Percentiles rank a stretch among this genome's conserved stretches.
These are phyloP conservation scores for Magallana nippona DNA, from an alignment of 2,888 invertebrate species.

Conservation along the genomic window DNA sequence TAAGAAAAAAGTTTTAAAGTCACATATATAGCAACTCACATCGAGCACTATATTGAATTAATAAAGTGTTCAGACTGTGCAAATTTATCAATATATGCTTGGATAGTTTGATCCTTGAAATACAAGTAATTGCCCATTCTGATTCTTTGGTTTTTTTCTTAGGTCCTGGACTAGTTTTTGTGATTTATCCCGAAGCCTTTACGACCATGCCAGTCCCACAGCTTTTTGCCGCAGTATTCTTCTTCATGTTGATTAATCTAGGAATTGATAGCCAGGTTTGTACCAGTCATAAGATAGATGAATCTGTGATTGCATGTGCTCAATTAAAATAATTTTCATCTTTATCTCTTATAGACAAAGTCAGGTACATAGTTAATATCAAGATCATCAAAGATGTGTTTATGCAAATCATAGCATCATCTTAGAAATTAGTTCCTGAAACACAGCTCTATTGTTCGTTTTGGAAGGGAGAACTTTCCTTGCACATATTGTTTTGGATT, in stretches of 20 bases:
- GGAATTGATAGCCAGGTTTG: constrained; percentile 77
- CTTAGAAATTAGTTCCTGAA: no score
- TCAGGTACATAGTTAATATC: not conserved
- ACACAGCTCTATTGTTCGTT: no score
- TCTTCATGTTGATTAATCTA: constrained; percentile 76
- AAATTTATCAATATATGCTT: not conserved
- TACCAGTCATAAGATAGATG: not conserved
- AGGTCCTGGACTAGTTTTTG: constrained; percentile 77
- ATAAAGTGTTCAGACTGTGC: no score
- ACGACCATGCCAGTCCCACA: constrained; percentile 73
- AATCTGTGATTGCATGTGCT: not conserved
- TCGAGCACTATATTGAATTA: no score
- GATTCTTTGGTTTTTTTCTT: constrained; percentile 45
- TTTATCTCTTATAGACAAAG: not conserved
- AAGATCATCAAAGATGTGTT: constrained; percentile 11
- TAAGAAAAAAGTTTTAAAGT: no score
- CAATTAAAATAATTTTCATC: not conserved
- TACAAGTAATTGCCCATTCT: not conserved
- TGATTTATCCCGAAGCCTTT: constrained; percentile 77
- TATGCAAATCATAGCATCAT: not conserved
- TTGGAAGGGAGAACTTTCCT: no score
- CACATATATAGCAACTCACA: no score
- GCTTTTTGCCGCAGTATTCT: constrained; percentile 74
- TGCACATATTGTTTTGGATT: no score
- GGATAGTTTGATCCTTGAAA: not conserved